Evolutionary conservation across 23 tunicate genomes (phyloP).

Genomic region (Trididemnum clinides): DNA sequence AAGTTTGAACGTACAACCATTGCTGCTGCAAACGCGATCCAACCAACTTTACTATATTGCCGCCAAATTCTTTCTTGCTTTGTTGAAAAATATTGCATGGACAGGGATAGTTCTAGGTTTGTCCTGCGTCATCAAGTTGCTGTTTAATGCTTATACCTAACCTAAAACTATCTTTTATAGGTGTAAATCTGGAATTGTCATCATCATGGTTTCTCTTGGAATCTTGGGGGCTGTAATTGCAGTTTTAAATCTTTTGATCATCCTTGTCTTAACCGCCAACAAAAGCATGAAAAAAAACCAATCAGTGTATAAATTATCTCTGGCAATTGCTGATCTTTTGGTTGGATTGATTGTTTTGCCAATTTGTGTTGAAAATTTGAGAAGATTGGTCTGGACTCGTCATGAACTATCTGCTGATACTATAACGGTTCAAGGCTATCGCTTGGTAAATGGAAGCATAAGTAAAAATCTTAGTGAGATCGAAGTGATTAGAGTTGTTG

Average conservation of each 20-base stretch:
- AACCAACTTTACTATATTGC: no score
- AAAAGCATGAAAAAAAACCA: background rate
- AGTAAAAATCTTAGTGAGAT: background rate
- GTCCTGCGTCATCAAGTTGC: background rate
- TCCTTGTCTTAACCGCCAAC: background rate
- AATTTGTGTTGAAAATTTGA: background rate
- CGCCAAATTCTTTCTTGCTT: no score
- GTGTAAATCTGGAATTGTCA: constrained; percentile 31
- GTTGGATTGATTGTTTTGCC: constrained; percentile 4
- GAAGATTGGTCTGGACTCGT: background rate
- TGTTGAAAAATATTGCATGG: no score
- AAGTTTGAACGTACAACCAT: no score
- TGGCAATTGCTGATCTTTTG: background rate
- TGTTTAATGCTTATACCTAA: background rate
- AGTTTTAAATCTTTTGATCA: background rate
- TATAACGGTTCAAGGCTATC: background rate
- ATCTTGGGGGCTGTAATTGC: constrained; percentile 25
- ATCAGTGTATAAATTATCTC: background rate
- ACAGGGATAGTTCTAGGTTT: no score
- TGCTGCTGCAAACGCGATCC: no score
- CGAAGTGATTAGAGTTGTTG: background rate
- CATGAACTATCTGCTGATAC: background rate
- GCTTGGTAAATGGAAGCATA: background rate
- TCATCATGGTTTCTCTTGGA: constrained; percentile 11
- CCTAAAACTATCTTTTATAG: constrained; percentile 27